These are phyloP conservation scores for Danionella cerebrum DNA, from an alignment of 2,113 vertebrate genomes.

Conservation along the genomic window DNA sequence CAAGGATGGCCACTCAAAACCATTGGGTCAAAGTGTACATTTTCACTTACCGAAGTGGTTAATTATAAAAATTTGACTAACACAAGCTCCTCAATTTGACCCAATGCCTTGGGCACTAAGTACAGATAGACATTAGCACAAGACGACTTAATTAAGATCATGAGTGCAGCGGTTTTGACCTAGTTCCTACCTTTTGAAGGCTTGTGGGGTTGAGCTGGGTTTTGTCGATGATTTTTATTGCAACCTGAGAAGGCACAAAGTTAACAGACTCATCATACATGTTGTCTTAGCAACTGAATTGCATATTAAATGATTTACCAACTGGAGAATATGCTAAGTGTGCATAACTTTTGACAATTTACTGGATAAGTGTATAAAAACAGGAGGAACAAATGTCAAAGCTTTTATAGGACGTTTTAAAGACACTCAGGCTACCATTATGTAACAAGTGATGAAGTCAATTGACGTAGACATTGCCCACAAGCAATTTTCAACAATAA, in stretches of 20 bases:
- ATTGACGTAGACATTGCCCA: no score
- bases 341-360: background rate
- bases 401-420: background rate
- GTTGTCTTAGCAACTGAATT: conserved; percentile 3
- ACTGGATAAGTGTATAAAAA: conserved; percentile 10
- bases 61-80: background rate
- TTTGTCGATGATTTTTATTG: conserved; percentile 75
- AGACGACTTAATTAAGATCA: background rate
- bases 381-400: background rate
- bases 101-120: background rate
- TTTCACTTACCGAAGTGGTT: background rate
- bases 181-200: conserved; percentile 55
- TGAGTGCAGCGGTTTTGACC: background rate
- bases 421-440: background rate
- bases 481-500: background rate
- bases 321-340: background rate
- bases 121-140: background rate
- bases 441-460: no score
- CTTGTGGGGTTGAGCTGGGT: conserved; percentile 63
- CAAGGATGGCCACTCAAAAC: background rate
- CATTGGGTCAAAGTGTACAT: background rate
- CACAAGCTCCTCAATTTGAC: conserved; percentile 2
- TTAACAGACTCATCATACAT: background rate
- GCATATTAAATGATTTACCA: conserved; percentile 9
- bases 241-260: conserved; percentile 54